Conservation (phyloP, 1,140 invertebrate species). For the Leptopilina boulardi region DNA sequence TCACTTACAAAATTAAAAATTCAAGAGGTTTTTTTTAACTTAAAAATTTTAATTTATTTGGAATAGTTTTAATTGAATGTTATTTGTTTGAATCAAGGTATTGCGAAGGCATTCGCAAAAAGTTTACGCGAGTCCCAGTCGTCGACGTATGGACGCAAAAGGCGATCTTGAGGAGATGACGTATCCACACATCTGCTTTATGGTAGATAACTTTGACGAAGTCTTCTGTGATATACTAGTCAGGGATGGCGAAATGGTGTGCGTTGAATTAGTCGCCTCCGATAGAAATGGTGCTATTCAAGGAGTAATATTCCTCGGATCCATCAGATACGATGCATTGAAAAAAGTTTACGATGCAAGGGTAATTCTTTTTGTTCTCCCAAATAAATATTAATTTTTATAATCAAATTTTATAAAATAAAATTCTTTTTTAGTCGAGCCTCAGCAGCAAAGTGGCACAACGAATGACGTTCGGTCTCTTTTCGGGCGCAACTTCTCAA, state of each 20-base stretch:
- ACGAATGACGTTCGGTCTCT: conserved; percentile 95
- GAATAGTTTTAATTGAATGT: background rate
- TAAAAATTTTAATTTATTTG: too few species aligned
- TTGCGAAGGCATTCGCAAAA: conserved; percentile 94
- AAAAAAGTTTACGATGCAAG: conserved; percentile 97
- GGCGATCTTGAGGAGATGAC: conserved; percentile 99
- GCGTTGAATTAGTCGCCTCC: conserved; percentile 95
- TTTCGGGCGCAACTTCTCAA: conserved; percentile 86
- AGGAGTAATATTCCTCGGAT: conserved; percentile 96
- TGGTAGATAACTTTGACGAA: conserved; percentile 99
- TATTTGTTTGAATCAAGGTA: conserved; percentile 72
- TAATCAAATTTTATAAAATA: conserved; percentile 33
- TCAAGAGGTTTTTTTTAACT: too few species aligned
- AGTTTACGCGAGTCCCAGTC: conserved; percentile 98
- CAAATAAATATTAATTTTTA: background rate
- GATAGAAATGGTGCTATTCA: conserved; percentile 90
- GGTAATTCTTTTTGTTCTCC: conserved; percentile 77
- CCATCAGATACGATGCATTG: conserved; percentile 96
- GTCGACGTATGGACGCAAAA: conserved; percentile 97
- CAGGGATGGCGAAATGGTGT: conserved; percentile 98
- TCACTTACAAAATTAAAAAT: too few species aligned
- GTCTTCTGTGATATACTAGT: conserved; percentile 98
- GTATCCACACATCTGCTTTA: conserved; percentile 99
- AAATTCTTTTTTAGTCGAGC: conserved; percentile 85
- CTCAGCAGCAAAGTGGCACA: conserved; percentile 96